Evolutionary conservation across 2,113 vertebrate genomes (phyloP).

Genomic region (Oncorhynchus masou): DNA sequence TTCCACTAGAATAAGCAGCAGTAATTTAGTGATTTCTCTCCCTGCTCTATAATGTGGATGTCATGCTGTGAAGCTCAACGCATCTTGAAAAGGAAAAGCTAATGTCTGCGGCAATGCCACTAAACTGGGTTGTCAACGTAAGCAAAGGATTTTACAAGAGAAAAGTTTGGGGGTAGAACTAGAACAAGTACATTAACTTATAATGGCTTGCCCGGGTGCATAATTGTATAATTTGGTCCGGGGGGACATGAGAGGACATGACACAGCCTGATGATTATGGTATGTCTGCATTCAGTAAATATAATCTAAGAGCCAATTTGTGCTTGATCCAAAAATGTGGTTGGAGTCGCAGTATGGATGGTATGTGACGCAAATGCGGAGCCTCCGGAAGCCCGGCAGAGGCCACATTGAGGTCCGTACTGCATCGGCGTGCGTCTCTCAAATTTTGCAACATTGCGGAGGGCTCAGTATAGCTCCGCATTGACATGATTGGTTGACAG

Average conservation of each 20-base stretch:
- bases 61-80: constrained; percentile 60
- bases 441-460: too few species aligned
- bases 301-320: background rate
- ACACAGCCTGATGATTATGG: background rate
- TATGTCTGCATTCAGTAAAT: background rate
- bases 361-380: background rate
- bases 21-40: constrained; percentile 55
- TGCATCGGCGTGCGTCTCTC: too few species aligned
- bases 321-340: too few species aligned
- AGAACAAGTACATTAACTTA: background rate
- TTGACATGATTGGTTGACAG: too few species aligned
- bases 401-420: too few species aligned
- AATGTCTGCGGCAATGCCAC: constrained; percentile 50
- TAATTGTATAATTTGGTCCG: background rate
- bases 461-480: too few species aligned
- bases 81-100: constrained; percentile 68
- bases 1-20: background rate
- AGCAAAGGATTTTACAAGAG: constrained; percentile 57
- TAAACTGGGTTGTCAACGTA: constrained; percentile 65
- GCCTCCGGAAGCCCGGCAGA: background rate
- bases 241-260: background rate
- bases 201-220: background rate
- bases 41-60: constrained; percentile 60
- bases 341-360: too few species aligned
- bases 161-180: constrained; percentile 2